Evolutionary conservation across 2,888 invertebrate species (phyloP).

Genomic region (Unio delphinus): DNA sequence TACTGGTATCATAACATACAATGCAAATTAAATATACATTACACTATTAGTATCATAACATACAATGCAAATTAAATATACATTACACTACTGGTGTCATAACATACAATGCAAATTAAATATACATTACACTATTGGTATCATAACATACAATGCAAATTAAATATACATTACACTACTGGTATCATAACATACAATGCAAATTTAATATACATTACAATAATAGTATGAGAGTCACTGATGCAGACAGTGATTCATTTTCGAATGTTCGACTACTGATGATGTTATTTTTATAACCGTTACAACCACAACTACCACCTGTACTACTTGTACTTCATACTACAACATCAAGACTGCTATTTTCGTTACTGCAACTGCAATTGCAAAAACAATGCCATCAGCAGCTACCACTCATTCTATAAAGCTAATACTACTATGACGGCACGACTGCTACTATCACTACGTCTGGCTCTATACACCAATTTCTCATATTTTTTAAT

Average conservation of each 20-base stretch:
- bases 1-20: too few relatives aligned
- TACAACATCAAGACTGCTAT: neutral
- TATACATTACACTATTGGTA: too few relatives aligned
- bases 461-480: neutral
- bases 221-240: neutral
- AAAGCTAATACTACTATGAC: neutral
- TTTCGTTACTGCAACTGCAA: neutral
- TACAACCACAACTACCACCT: neutral
- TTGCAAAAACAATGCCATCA: neutral
- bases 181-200: too few relatives aligned
- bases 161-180: too few relatives aligned
- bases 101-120: too few relatives aligned
- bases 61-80: too few relatives aligned
- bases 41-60: too few relatives aligned
- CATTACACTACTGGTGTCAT: too few relatives aligned
- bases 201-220: too few relatives aligned
- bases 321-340: conserved; percentile 1
- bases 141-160: too few relatives aligned
- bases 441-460: neutral
- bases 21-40: too few relatives aligned
- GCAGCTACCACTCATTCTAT: neutral
- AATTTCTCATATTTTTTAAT: too few relatives aligned
- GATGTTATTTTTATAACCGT: neutral
- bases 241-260: neutral
- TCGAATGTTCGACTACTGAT: neutral